phyloP scores from a whole-genome alignment of 2,113 vertebrate genomes.

The Notothenia rossii region DNA sequence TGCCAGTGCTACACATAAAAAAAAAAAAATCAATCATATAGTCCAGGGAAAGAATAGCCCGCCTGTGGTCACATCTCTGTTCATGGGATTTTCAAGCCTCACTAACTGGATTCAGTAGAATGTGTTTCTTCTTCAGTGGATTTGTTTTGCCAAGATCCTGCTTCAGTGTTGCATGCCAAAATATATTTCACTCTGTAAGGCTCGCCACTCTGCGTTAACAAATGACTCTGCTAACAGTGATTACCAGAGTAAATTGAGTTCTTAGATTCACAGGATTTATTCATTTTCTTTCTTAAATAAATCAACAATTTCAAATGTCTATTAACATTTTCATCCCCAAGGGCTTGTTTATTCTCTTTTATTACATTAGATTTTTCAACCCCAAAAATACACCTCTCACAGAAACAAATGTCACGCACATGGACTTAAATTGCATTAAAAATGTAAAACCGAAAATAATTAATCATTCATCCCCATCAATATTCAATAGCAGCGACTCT shows the following conservation, averaged over 20 bases:
- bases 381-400: not conserved
- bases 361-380: not conserved
- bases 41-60: conserved; percentile 13
- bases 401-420: not conserved
- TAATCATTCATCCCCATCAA: not conserved
- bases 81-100: conserved; percentile 22
- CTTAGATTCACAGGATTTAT: conserved; percentile 17
- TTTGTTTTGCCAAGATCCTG: conserved; percentile 13
- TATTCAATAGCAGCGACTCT: not conserved
- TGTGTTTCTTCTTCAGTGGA: conserved; percentile 28
- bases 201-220: not conserved
- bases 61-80: conserved; percentile 13
- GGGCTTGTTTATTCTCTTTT: not conserved
- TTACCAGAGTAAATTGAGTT: conserved; percentile 13
- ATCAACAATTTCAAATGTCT: not conserved
- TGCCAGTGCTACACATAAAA: conserved; percentile 30
- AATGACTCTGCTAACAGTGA: not conserved
- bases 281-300: conserved; percentile 5
- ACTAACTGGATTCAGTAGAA: conserved; percentile 23
- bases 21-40: not conserved
- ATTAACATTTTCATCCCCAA: not conserved
- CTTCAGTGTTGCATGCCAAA: conserved; percentile 8
- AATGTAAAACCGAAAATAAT: not conserved
- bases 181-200: not conserved
- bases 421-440: not conserved